Base-by-base conservation (phyloP, 2,797 vertebrate genomes). In the Gambelia wislizenii region DNA sequence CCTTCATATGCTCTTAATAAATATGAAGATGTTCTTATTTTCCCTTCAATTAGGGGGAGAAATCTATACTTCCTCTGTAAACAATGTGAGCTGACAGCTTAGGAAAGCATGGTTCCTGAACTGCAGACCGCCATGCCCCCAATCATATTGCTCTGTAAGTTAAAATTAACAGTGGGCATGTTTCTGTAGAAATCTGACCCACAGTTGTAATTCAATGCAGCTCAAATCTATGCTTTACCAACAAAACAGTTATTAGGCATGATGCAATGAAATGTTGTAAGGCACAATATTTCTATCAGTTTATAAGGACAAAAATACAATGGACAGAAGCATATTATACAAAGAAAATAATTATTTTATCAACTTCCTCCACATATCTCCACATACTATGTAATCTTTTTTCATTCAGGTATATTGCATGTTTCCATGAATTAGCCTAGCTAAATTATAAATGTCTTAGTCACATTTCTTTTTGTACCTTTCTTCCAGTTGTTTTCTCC, bases 401-500 rank as follows among this genome's bases (percentile, higher is more conserved):
- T 61, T 81, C 36, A 70, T 36, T 82, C 20, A 47, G n/a, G 54
- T 6, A 67, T 0, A 0, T 16, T 61, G 2, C 86, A 89, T 0
- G 18, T 39, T 91, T 84, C 44, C 75, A 81, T 59, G 74, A 88
- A 87, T 83, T 70, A 93, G 81, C 84, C 0, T 4, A 42, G n/a
- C 10, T 54, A 12, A 0, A 87, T 70, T 49, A 12, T n/a, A 69
- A 87, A 52, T 89, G 87, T 81, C 1, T 91, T 88, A 27, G 87
- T 76, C 64, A 87, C 56, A 72, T 76, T 70, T 81, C n/a, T 91
- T 30, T 87, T 89, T n/a, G 91, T 97, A 99, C 99, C 99, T 99
- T 99, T 98, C 98, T 99, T 97, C 98, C 98, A 92, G 97, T 97
- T 96, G 98, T 97, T 96, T 99, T 99, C 95, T 99, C 99, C 97